Evolutionary conservation across 2,888 invertebrate genomes (phyloP).

Genomic region (Trileptium ribeirensis): DNA sequence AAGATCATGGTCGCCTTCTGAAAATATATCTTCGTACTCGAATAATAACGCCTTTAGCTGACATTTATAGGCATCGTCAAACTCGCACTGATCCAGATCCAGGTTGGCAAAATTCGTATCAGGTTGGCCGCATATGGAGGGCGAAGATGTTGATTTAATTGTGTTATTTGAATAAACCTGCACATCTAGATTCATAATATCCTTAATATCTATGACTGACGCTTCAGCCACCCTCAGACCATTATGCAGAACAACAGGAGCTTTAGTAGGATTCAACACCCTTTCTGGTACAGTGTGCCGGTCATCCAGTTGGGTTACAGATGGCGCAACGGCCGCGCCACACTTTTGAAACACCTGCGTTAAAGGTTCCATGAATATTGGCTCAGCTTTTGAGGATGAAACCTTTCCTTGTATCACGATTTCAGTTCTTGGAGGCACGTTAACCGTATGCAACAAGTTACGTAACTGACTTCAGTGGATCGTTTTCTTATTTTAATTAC

Average conservation of each 20-base stretch:
- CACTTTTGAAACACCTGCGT: no score
- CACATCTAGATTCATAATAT: background rate
- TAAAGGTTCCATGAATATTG: background rate
- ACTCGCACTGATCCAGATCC: background rate
- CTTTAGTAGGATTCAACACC: background rate
- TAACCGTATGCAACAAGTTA: background rate
- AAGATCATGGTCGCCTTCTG: constrained; percentile 3
- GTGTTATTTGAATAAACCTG: no score
- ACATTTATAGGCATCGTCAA: background rate
- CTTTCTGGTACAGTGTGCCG: background rate
- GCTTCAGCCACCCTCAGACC: background rate
- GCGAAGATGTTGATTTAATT: no score
- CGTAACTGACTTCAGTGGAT: background rate
- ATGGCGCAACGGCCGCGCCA: background rate
- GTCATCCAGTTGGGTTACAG: background rate
- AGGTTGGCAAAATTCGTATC: background rate
- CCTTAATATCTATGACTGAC: background rate
- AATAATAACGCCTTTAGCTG: background rate
- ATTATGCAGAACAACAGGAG: background rate
- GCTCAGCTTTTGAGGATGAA: background rate
- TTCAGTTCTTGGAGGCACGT: background rate
- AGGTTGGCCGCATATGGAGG: no score
- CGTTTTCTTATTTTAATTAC: background rate
- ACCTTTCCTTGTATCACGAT: background rate
- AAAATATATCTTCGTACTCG: background rate